Evolutionary conservation across 1,140 invertebrate genomes (phyloP), one percentile per base, ranked within the genome.

Genomic region (Nephila pilipes): DNA sequence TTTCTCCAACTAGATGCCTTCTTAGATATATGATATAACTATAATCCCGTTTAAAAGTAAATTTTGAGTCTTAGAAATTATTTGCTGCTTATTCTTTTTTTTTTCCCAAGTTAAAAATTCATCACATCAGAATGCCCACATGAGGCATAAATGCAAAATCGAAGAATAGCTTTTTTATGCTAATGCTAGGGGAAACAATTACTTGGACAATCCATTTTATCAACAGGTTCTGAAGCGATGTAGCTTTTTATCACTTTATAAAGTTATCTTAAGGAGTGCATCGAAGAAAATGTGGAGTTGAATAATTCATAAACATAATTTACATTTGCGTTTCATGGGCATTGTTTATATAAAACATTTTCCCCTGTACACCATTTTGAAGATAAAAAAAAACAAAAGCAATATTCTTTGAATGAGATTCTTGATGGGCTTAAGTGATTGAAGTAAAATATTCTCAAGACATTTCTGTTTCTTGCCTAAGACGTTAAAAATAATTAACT

Each of bases 291-390:
- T 29, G 20, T 29, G 14, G 29, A 32, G 65, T 63, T 90, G 88
- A 90, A 90, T 90, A 54, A 90, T 90, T 90, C 88, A 90, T 90
- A 90, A 89, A 90, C 88, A 90, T 81, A 81, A 90, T 90, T 90
- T 90, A 90, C 88, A 80, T 90, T 90, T 90, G 65, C 81, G 46
- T 90, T 90, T 89, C 22, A 57, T 69, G 38, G 60, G n/a, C 38
- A 79, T 89, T 54, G 38, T 89, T 79, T 89, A 89, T 79, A 75
- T 20, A 18, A 65, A 75, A 16, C n/a, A n/a, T 38, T 79, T 75
- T 89, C 79, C 46, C 20, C 46, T n/a, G n/a, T n/a, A 20, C 63
- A 65, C 63, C 29, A 5, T 65, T 65, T n/a, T 65, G 63, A n/a
- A 65, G 63, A 65, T 29, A n/a, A 54, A 38, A 54, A 54, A n/a